Evolutionary conservation across 2,888 invertebrate genomes (phyloP).

Genomic region (Scaptomyza cyrtandrae): DNA sequence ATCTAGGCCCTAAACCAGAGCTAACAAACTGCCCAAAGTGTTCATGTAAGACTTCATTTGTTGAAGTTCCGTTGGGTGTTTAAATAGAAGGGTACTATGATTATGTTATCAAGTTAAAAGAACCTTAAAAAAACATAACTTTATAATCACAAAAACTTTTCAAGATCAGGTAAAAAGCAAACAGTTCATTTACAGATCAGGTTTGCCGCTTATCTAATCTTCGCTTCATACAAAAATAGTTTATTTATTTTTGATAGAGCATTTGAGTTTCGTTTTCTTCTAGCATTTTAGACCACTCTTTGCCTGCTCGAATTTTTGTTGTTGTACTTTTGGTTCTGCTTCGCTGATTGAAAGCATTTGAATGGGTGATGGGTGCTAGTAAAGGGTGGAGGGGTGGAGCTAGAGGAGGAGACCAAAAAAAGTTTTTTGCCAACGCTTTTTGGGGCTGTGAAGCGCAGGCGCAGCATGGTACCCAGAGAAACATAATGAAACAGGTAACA

Average conservation of each 20-base stretch:
- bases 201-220: conserved; percentile 46
- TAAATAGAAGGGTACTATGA: conserved; percentile 7
- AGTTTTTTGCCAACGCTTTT: conserved; percentile 42
- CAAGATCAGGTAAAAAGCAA: background rate
- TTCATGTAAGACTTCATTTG: conserved; percentile 32
- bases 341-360: conserved; percentile 58
- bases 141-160: background rate
- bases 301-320: conserved; percentile 33
- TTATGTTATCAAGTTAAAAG: background rate
- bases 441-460: conserved; percentile 38
- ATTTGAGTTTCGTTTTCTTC: conserved; percentile 27
- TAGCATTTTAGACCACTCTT: conserved; percentile 9
- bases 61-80: conserved; percentile 6
- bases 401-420: conserved; percentile 28
- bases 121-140: background rate
- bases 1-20: conserved; percentile 31
- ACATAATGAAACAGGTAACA: conserved; percentile 27
- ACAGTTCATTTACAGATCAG: conserved; percentile 1
- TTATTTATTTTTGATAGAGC: conserved; percentile 18
- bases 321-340: conserved; percentile 54
- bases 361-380: conserved; percentile 14
- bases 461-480: conserved; percentile 37
- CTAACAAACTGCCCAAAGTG: conserved; percentile 19
- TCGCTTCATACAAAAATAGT: background rate
- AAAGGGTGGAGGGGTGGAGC: background rate